Percentiles rank a stretch among this genome's conserved stretches.
phyloP scores from a whole-genome alignment of 2,888 invertebrate species.

The Tipula confusa region DNA sequence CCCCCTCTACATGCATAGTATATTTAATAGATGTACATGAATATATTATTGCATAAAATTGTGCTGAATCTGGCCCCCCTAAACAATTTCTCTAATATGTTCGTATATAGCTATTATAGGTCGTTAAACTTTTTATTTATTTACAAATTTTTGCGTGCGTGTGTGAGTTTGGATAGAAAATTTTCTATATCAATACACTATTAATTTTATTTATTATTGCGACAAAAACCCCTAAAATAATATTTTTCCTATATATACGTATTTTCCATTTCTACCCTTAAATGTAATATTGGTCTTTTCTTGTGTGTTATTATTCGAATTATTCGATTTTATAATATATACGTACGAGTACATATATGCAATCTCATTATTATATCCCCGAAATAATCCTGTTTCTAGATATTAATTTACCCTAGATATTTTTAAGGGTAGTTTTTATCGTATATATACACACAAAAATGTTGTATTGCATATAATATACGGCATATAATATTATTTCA shows the following conservation, averaged over 20 bases:
- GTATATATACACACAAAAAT: neutral
- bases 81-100: neutral
- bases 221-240: conserved; percentile 21
- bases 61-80: neutral
- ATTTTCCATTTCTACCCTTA: neutral
- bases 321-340: neutral
- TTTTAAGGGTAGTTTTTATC: neutral
- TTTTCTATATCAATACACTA: conserved; percentile 1
- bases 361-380: neutral
- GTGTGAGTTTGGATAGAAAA: neutral
- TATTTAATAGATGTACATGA: neutral
- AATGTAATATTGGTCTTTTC: neutral
- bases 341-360: neutral
- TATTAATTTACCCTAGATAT: conserved; percentile 3
- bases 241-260: too few species aligned
- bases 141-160: neutral
- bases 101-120: neutral
- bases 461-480: neutral
- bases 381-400: neutral
- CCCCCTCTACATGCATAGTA: neutral
- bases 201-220: conserved; percentile 25
- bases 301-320: neutral
- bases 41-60: neutral
- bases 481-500: neutral
- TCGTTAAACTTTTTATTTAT: conserved; percentile 25